Base-by-base conservation (phyloP, 2,113 vertebrate species). In the Geococcyx californianus region DNA sequence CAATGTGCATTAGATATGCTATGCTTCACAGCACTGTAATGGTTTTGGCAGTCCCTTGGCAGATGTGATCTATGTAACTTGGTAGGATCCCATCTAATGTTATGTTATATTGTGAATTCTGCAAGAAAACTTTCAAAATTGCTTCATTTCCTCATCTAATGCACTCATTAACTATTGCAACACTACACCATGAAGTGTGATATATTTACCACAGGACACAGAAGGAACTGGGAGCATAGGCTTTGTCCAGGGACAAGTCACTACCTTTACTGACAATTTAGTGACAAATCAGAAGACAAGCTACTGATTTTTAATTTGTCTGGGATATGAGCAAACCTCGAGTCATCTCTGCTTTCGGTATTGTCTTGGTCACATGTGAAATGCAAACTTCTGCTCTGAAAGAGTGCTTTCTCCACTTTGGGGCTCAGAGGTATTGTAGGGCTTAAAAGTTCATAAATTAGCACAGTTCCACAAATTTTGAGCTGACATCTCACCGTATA, bases 161-260 rank as follows among this genome's bases (percentile, higher is more conserved):
- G 6, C 10, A 21, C 34, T 28, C 5, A 0, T 55, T 29, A 87
- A 73, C 51, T 77, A 7, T 5, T 80, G 31, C 75, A 69, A 36
- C 34, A 26, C 24, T 17, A 38, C 24, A 38, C 10, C 23, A 23
- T 5, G 24, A 68, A 59, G 60, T 3, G 18, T 20, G 47, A 33
- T 5, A 15, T 29, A 55, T 36, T 36, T 16, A 40, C 47, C 38
- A 45, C 47, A 26, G 49, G 56, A 7, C 26, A 13, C 31, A 18
- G 25, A 3, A 4, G n/a, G 16, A 82, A 9, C 44, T 67, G 38
- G 63, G 69, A 92, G 44, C 60, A 38, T 87, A 0, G 0, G 11
- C 58, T 73, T 59, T 88, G 44, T 69, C 38, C 2, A 0, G 44
- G 47, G 29, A 13, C 15, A 38, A 20, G 69, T 44, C 0, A 0